Conservation (phyloP, 2,888 invertebrate genomes). For the Hesperia comma region DNA sequence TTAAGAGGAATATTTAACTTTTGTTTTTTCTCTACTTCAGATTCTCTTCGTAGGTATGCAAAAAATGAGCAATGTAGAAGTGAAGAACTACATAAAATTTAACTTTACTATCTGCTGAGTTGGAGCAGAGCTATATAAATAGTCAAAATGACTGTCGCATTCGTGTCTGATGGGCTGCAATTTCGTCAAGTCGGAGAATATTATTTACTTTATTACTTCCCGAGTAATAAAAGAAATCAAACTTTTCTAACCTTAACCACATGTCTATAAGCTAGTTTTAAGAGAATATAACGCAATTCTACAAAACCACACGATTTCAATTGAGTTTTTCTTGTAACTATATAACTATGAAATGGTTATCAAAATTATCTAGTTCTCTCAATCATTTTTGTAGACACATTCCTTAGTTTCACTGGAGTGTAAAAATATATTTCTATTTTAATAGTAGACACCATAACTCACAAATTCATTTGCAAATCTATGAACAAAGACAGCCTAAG, state of each 20-base stretch:
- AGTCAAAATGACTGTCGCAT: conserved; percentile 22
- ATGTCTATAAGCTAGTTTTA: too few relatives aligned
- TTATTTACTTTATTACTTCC: conserved; percentile 29
- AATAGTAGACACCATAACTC: too few relatives aligned
- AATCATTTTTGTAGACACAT: too few relatives aligned
- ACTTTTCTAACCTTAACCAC: conserved; percentile 1
- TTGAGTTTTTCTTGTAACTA: too few relatives aligned
- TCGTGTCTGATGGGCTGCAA: conserved; percentile 26
- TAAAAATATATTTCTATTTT: too few relatives aligned
- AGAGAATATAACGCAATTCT: too few relatives aligned
- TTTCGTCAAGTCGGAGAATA: conserved; percentile 27
- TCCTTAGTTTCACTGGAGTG: too few relatives aligned
- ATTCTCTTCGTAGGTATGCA: background rate
- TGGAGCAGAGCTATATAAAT: conserved; percentile 26
- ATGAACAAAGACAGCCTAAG: background rate
- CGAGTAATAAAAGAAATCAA: conserved; percentile 18
- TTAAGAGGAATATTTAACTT: conserved; percentile 1
- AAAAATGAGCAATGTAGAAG: conserved; percentile 1
- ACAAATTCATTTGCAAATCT: too few relatives aligned
- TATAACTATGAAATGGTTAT: too few relatives aligned
- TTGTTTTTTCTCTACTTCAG: background rate
- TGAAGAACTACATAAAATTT: conserved; percentile 20
- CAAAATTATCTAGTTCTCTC: too few relatives aligned
- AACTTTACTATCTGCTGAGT: conserved; percentile 14
- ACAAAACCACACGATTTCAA: too few relatives aligned